These are phyloP conservation scores for Mastomys natalensis DNA, from an alignment of 2,113 vertebrate genomes.

Conservation along the genomic window DNA sequence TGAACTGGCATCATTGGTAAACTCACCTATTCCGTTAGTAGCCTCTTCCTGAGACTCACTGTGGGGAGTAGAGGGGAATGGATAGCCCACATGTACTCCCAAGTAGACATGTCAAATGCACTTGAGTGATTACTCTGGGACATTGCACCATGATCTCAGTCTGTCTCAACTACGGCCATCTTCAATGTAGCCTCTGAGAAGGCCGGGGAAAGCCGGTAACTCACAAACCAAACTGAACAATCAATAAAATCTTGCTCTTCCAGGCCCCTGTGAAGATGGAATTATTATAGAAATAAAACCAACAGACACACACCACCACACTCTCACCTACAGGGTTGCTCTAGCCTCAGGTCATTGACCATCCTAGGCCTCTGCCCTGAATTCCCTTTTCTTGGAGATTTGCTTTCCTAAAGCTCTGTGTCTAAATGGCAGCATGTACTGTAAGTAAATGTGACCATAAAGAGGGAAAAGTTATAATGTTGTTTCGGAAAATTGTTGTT, in stretches of 20 bases:
- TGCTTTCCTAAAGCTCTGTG: conserved; percentile 54
- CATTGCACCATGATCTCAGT: not conserved
- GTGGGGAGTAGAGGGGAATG: not conserved
- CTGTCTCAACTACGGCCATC: not conserved
- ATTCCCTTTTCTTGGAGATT: conserved; percentile 41
- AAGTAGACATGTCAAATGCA: not conserved
- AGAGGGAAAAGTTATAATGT: conserved; percentile 76
- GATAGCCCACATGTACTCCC: not conserved
- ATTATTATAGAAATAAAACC: not conserved
- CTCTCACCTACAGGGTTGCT: not conserved
- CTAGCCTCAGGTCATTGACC: not conserved
- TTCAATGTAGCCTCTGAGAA: not conserved
- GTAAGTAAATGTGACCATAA: conserved; percentile 80
- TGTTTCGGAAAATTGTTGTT: conserved; percentile 77
- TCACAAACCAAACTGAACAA: not conserved
- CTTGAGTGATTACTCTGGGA: not conserved
- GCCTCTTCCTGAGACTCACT: not conserved
- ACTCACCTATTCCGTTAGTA: not conserved
- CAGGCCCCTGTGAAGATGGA: not conserved
- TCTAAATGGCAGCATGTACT: conserved; percentile 65
- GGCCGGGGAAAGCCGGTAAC: not conserved
- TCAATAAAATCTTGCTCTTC: not conserved
- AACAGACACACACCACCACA: not conserved
- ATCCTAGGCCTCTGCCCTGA: not conserved
- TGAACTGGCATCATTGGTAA: not conserved